Evolutionary conservation across 2,888 invertebrate species (phyloP).

Genomic region (Mythimna pallens): DNA sequence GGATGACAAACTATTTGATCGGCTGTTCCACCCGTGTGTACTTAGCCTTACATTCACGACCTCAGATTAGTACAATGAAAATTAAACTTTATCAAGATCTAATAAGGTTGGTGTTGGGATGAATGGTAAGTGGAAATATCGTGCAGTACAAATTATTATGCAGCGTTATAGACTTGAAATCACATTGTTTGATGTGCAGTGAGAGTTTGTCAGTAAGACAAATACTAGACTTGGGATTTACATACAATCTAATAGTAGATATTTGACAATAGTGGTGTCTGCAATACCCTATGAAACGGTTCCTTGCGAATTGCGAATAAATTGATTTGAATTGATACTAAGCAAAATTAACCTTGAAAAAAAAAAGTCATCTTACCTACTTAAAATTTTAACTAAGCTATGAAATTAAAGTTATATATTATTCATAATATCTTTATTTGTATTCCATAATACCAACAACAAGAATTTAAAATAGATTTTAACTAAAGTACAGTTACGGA

Average conservation of each 20-base stretch:
- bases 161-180: slow-evolving; percentile 45
- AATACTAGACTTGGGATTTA: slow-evolving; percentile 32
- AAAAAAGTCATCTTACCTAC: too few species aligned
- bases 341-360: too few species aligned
- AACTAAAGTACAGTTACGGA: too few species aligned
- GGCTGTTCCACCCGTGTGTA: slow-evolving; percentile 59
- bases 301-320: too few species aligned
- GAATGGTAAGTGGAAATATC: slow-evolving; percentile 14
- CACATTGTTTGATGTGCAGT: slow-evolving; percentile 46
- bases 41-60: slow-evolving; percentile 57
- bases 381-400: too few species aligned
- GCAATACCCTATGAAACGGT: not conserved
- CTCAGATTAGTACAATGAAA: slow-evolving; percentile 6
- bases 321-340: too few species aligned
- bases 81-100: not conserved
- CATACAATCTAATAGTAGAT: slow-evolving; percentile 12
- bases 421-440: not conserved
- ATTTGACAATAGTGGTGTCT: slow-evolving; percentile 1
- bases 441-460: too few species aligned
- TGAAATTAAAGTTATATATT: too few species aligned
- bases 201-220: slow-evolving; percentile 43
- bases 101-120: slow-evolving; percentile 4
- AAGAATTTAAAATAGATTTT: too few species aligned
- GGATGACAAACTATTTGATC: slow-evolving; percentile 76
- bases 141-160: slow-evolving; percentile 39